These are phyloP conservation scores for Mesaphorura yosii DNA, from an alignment of 1,140 invertebrate genomes.

Conservation along the genomic window DNA sequence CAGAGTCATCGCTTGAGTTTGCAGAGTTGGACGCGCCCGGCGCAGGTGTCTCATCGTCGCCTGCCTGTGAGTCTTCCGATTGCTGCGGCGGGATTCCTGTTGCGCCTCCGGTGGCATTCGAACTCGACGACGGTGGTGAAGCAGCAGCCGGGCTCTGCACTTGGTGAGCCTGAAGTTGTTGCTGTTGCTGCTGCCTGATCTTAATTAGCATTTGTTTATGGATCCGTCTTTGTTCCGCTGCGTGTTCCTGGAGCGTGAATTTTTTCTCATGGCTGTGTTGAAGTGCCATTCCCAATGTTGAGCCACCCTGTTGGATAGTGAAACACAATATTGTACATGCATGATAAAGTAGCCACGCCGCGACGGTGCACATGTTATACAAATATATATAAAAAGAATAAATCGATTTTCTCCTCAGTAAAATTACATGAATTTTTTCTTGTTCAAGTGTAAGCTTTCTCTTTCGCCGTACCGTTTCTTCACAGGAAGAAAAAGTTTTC, in stretches of 20 bases:
- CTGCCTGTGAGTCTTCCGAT: too few species aligned
- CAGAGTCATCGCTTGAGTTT: constrained; percentile 35
- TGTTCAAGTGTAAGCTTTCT: too few species aligned
- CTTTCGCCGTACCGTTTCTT: too few species aligned
- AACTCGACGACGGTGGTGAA: not conserved
- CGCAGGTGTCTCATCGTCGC: constrained; percentile 16
- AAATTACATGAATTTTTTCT: too few species aligned
- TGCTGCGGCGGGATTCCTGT: constrained; percentile 16
- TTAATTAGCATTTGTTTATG: constrained; percentile 71
- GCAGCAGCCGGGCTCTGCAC: constrained; percentile 2
- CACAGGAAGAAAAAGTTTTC: too few species aligned
- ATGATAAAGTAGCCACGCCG: too few species aligned
- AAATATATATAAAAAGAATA: too few species aligned
- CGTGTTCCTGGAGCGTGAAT: constrained; percentile 69
- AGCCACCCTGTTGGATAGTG: not conserved
- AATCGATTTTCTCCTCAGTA: too few species aligned
- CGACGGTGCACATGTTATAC: too few species aligned
- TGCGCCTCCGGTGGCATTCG: constrained; percentile 8
- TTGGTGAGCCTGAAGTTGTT: constrained; percentile 36
- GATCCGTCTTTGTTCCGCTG: constrained; percentile 67
- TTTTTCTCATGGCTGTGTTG: constrained; percentile 65
- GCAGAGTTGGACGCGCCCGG: not conserved
- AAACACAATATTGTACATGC: not conserved
- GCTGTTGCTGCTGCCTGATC: constrained; percentile 54
- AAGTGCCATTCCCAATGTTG: constrained; percentile 65